These are phyloP conservation scores for Mystacornis crossleyi DNA, from an alignment of 2,113 vertebrate species.

Conservation along the genomic window DNA sequence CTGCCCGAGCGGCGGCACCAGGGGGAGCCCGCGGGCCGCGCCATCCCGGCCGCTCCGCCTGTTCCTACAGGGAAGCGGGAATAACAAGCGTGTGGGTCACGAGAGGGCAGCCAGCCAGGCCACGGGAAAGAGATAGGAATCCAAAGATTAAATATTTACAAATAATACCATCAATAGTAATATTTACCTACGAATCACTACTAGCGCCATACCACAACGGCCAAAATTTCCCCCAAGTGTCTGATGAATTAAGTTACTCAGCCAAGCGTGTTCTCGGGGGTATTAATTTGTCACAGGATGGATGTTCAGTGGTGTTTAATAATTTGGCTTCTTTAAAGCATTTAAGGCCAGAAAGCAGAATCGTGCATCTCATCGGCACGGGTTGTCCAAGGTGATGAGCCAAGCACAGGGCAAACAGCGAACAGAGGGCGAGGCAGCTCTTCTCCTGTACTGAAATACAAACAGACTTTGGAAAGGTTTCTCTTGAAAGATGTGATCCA, in stretches of 20 bases:
- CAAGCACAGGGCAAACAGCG: rapidly evolving
- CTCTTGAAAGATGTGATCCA: not conserved
- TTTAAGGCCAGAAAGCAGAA: not conserved
- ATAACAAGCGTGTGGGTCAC: rapidly evolving
- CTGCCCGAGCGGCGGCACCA: not conserved
- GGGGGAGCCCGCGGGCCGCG: slow-evolving; percentile 15
- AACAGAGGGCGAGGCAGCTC: not conserved
- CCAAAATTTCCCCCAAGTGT: not conserved
- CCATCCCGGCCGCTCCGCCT: not conserved
- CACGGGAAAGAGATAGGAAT: not conserved
- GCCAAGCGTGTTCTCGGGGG: rapidly evolving
- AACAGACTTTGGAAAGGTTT: not conserved
- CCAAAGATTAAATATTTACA: not conserved
- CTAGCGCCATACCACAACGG: not conserved
- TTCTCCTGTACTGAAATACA: not conserved
- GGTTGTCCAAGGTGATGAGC: not conserved
- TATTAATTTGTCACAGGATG: not conserved
- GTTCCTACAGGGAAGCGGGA: rapidly evolving
- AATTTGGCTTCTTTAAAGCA: not conserved
- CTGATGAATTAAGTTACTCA: not conserved
- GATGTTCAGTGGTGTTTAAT: not conserved
- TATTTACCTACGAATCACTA: rapidly evolving
- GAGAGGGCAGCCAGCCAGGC: not conserved
- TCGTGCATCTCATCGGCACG: rapidly evolving
- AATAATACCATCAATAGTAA: too few species aligned